Percentiles rank a stretch among this genome's conserved stretches.
phyloP scores from a whole-genome alignment of 92 coral and sea anemone species.

The Zoanthus sociatus region DNA sequence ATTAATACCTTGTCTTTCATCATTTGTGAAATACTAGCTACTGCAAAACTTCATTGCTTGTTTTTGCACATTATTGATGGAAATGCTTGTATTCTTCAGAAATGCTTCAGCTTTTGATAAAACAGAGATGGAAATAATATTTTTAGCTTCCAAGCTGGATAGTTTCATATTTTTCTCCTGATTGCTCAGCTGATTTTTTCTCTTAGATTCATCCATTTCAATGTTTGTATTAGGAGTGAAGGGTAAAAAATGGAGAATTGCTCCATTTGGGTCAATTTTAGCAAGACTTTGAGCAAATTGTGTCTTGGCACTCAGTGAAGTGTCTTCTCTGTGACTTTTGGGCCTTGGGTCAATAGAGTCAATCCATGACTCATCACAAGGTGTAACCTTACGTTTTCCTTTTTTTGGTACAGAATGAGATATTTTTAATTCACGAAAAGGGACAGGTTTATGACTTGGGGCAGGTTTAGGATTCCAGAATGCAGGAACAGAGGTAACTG shows the following conservation, averaged over 20 bases:
- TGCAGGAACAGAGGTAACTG: constrained; percentile 63
- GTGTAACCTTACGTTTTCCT: constrained; percentile 64
- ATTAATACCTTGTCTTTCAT: constrained; percentile 50
- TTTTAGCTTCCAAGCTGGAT: background rate
- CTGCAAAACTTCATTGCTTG: background rate
- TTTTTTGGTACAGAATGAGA: constrained; percentile 40
- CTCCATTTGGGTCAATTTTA: constrained; percentile 68
- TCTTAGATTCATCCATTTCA: background rate
- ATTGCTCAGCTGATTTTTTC: background rate
- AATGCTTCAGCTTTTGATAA: constrained; percentile 49
- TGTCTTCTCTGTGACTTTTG: constrained; percentile 59
- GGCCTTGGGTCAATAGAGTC: constrained; percentile 73
- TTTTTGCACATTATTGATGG: background rate
- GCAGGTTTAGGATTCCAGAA: constrained; percentile 75
- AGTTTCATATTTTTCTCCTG: background rate
- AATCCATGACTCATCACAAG: constrained; percentile 16
- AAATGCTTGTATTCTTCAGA: constrained; percentile 16
- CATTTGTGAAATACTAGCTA: constrained; percentile 43
- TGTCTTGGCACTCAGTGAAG: constrained; percentile 39
- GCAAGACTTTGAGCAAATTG: constrained; percentile 58
- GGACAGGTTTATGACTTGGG: constrained; percentile 66
- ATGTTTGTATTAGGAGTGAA: background rate
- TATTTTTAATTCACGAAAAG: constrained; percentile 48
- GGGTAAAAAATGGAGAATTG: constrained; percentile 64
- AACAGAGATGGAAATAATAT: background rate